These are phyloP conservation scores for Hirtodrosophila trivittata DNA, from an alignment of 2,888 invertebrate genomes.

Conservation along the genomic window DNA sequence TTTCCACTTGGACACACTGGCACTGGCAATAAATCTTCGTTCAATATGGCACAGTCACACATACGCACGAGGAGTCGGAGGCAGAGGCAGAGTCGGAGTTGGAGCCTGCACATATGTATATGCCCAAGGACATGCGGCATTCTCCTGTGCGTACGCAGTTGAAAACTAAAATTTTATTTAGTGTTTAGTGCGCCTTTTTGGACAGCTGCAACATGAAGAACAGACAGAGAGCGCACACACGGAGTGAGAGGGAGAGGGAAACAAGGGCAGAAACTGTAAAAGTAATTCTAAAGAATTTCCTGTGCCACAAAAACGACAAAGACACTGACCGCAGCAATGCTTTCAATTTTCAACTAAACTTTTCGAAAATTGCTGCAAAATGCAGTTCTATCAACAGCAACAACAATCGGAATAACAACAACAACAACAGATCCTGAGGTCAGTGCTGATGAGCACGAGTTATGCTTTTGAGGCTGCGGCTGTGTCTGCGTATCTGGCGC, in stretches of 20 bases:
- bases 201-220: constrained; percentile 61
- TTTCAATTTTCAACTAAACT: constrained; percentile 69
- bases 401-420: constrained; percentile 17
- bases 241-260: constrained; percentile 6
- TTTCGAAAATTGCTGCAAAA: constrained; percentile 43
- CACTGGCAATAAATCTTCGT: constrained; percentile 82
- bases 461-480: constrained; percentile 65
- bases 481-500: constrained; percentile 50
- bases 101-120: constrained; percentile 35
- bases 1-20: constrained; percentile 81
- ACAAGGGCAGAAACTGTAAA: constrained; percentile 37
- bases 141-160: constrained; percentile 63
- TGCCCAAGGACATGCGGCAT: constrained; percentile 44
- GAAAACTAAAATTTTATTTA: constrained; percentile 78
- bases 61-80: constrained; percentile 17
- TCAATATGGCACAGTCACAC: constrained; percentile 77
- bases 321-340: constrained; percentile 67
- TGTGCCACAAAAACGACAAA: constrained; percentile 43
- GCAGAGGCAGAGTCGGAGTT: background rate
- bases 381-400: constrained; percentile 34
- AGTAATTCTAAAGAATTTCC: constrained; percentile 58
- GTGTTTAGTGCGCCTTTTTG: constrained; percentile 75
- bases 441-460: constrained; percentile 67
- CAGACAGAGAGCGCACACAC: background rate
- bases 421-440: constrained; percentile 28